Evolutionary conservation across 1,140 invertebrate genomes (phyloP).

Genomic region (Melitaea cinxia): DNA sequence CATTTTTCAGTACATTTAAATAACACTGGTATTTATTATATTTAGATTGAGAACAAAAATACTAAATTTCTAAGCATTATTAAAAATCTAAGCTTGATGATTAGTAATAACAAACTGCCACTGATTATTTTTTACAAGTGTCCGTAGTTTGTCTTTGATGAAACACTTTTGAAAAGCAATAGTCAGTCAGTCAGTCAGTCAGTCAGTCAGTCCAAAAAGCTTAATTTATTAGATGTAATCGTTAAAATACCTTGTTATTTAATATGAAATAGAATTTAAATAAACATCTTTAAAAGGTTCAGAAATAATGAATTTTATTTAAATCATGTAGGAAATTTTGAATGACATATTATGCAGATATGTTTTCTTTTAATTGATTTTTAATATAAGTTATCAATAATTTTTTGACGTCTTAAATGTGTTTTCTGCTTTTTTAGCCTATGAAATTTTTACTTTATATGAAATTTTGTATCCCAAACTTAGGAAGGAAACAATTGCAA

Average conservation of each 20-base stretch:
- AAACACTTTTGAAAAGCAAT: constrained; percentile 6
- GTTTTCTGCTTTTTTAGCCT: too few species aligned
- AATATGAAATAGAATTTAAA: not conserved
- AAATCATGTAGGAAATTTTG: too few species aligned
- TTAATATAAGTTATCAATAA: too few species aligned
- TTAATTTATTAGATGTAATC: not conserved
- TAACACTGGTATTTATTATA: not conserved
- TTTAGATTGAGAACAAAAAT: not conserved
- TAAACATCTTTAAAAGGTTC: not conserved
- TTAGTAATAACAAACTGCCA: not conserved
- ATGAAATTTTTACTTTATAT: too few species aligned
- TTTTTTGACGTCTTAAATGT: too few species aligned
- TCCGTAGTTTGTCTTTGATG: not conserved
- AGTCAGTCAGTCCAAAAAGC: too few species aligned
- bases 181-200: too few species aligned
- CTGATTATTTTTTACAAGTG: not conserved
- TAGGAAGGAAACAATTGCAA: too few species aligned
- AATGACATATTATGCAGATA: too few species aligned
- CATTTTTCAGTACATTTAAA: not conserved
- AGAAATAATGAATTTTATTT: too few species aligned
- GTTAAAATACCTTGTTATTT: not conserved
- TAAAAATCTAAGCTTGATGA: not conserved
- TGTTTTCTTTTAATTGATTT: too few species aligned
- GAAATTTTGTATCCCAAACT: too few species aligned
- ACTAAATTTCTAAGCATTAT: not conserved